Evolutionary conservation across 2,113 vertebrate species (phyloP).

Genomic region (Alexandromys fortis): DNA sequence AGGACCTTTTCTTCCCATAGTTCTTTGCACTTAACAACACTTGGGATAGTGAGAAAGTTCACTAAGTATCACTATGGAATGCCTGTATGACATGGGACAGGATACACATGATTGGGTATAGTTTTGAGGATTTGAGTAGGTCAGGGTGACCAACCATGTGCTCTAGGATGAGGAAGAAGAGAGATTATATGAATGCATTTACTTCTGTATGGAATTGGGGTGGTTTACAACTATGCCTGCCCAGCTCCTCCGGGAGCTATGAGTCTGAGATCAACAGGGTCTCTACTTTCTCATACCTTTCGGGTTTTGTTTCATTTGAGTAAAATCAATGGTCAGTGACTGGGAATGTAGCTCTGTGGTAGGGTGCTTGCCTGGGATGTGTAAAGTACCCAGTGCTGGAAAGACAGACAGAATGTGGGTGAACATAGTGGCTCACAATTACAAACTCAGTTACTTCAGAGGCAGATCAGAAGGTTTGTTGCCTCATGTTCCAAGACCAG

Average conservation of each 20-base stretch:
- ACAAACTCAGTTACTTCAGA: not conserved
- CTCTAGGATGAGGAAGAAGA: not conserved
- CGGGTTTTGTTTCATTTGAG: not conserved
- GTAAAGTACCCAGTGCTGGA: not conserved
- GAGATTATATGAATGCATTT: not conserved
- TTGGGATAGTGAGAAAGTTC: not conserved
- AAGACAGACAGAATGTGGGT: not conserved
- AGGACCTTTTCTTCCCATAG: not conserved
- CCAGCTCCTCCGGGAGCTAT: not conserved
- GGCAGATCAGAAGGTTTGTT: too few species aligned
- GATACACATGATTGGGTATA: not conserved
- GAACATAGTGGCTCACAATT: not conserved
- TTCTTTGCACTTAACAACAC: not conserved
- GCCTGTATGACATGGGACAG: not conserved
- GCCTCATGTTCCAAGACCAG: not conserved
- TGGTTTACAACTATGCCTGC: not conserved
- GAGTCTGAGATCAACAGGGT: not conserved
- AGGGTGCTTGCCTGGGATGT: not conserved
- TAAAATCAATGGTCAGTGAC: not conserved
- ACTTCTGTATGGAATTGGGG: not conserved
- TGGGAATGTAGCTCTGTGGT: not conserved
- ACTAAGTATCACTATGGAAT: not conserved
- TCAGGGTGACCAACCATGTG: not conserved
- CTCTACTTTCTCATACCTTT: not conserved
- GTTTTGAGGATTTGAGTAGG: slow-evolving; percentile 3